These are phyloP conservation scores for Drosophila emarginata DNA, from an alignment of 2,888 invertebrate genomes.

Conservation along the genomic window DNA sequence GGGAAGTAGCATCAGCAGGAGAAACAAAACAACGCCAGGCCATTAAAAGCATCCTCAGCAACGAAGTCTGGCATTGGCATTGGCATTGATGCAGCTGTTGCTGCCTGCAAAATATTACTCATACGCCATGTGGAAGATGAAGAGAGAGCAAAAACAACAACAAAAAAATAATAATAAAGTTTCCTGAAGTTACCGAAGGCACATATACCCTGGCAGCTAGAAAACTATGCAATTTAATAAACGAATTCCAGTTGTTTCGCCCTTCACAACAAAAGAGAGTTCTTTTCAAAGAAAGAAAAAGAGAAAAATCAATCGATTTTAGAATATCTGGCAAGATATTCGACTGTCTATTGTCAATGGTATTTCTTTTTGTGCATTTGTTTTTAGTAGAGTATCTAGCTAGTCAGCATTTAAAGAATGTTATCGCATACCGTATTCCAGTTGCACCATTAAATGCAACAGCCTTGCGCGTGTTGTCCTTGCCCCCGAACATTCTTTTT, in stretches of 20 bases:
- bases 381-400: not conserved
- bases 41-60: constrained; percentile 35
- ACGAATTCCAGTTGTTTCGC: no score
- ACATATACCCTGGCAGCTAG: not conserved
- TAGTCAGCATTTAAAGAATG: not conserved
- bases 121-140: constrained; percentile 41
- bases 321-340: no score
- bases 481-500: constrained; percentile 27
- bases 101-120: constrained; percentile 39
- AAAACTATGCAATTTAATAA: no score
- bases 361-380: no score
- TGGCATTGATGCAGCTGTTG: constrained; percentile 51
- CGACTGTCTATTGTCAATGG: no score
- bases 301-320: no score
- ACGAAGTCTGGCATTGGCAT: constrained; percentile 41
- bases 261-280: no score
- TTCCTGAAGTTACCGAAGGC: not conserved
- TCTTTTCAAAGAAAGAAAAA: not conserved
- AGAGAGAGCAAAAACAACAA: constrained; percentile 7
- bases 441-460: constrained; percentile 34
- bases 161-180: not conserved
- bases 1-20: not conserved
- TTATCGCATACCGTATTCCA: not conserved
- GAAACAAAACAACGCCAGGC: constrained; percentile 26
- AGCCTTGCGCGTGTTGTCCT: constrained; percentile 40